Conservation (phyloP, 2,113 vertebrate species). For the Gymnogyps californianus region DNA sequence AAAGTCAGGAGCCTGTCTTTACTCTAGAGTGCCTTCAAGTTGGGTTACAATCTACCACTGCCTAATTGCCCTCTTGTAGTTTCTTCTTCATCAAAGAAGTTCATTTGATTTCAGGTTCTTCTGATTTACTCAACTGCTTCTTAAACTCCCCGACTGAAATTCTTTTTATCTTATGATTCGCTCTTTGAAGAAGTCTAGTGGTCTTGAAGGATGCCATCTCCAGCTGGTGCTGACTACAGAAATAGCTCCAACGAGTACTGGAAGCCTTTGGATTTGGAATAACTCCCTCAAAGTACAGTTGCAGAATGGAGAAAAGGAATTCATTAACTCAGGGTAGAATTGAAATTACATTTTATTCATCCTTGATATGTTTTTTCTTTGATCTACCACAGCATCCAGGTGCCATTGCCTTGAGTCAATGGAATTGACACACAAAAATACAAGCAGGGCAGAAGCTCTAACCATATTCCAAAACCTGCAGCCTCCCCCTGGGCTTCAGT, state of each 20-base stretch:
- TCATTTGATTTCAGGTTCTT: background rate
- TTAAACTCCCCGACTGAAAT: background rate
- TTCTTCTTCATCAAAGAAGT: background rate
- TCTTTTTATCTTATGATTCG: background rate
- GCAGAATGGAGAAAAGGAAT: background rate
- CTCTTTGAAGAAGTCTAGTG: constrained; percentile 43
- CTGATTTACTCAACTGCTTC: constrained; percentile 9
- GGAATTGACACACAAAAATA: background rate
- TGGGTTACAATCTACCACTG: background rate
- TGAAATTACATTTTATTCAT: constrained; percentile 33
- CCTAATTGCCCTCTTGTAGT: background rate
- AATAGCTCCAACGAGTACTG: background rate
- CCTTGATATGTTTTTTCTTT: constrained; percentile 11
- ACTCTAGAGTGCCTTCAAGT: background rate
- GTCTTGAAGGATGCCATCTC: constrained; percentile 9
- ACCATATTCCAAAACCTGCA: background rate
- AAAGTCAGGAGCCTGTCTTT: background rate
- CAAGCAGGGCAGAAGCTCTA: background rate
- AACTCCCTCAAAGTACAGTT: background rate
- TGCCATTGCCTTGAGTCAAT: constrained; percentile 14
- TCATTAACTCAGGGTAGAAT: background rate
- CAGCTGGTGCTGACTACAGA: constrained; percentile 10
- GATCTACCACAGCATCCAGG: constrained; percentile 27
- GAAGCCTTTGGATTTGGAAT: background rate
- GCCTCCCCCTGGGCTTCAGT: background rate